Base-by-base conservation (phyloP, 2,113 vertebrate species). In the Hydropotes inermis region DNA sequence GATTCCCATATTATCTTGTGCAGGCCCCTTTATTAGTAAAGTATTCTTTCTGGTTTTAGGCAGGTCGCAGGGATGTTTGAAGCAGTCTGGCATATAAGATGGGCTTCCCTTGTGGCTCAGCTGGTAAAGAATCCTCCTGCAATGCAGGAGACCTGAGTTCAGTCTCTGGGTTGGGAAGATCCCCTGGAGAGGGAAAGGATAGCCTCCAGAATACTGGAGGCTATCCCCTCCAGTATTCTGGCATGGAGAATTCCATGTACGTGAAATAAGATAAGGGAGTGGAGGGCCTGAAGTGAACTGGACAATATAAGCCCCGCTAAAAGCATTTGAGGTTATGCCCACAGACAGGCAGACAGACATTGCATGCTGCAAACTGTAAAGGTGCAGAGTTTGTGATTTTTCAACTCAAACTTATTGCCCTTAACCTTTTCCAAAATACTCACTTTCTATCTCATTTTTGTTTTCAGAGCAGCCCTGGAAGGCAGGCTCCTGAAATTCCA, bases 261-360 rank as follows among this genome's bases (percentile, higher is more conserved):
- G 10, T 70, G 67, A 39, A 87, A 45, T 61, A 52, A 94, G 25
- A 45, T 12, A 28, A 36, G 47, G 3, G 9, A 30, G 7, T 39
- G 47, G 6, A 3, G 50, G 16, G 27, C 47, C 82, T 83, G 30
- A 27, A 9, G 19, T 78, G 27, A 91, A 39, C 30, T 11, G 54
- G 28, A 67, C 23, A 47, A 6, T 11, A 1, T 9, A 3, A 10
- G 11, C 11, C 74, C 5, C 0, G 0, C 45, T 11, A 16, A 47
- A 47, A 21, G 21, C 30, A 25, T 43, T 45, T 25, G 13, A 1
- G 36, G 23, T 57, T 17, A 54, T 2, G 14, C 17, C 3, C 45
- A 64, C 39, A n/a, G 52, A 57, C n/a, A 79, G n/a, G n/a, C 39
- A 85, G 43, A 54, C 47, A 89, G n/a, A 47, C 27, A 70, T 19